These are phyloP conservation scores for Epinephelus cyanopodus DNA, from an alignment of 2,113 vertebrate species.

Conservation along the genomic window DNA sequence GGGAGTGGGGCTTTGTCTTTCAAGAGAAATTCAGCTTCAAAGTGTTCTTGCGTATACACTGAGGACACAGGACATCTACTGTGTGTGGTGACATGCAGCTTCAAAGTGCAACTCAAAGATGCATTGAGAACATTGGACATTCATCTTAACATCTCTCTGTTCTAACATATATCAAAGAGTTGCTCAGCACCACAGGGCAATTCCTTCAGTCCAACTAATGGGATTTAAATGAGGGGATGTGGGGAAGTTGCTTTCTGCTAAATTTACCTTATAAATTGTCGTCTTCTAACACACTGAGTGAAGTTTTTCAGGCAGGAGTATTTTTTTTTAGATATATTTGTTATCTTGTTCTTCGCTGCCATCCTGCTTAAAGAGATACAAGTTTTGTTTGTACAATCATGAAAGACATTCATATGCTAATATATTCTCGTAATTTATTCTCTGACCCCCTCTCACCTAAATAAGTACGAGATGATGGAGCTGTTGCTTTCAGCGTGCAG, in stretches of 20 bases:
- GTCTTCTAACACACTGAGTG: not conserved
- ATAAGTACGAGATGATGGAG: constrained; percentile 20
- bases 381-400: constrained; percentile 4
- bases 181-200: constrained; percentile 8
- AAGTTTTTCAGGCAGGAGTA: not conserved
- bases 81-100: constrained; percentile 45
- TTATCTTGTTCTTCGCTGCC: not conserved
- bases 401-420: constrained; percentile 5
- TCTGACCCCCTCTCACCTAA: not conserved
- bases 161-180: constrained; percentile 48
- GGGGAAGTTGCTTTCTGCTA: not conserved
- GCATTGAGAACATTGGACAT: constrained; percentile 41
- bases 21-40: constrained; percentile 56
- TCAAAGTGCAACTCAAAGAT: constrained; percentile 63
- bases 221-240: constrained; percentile 16
- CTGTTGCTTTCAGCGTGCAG: constrained; percentile 13
- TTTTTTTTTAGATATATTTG: not conserved
- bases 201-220: constrained; percentile 31
- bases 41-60: constrained; percentile 50
- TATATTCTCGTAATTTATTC: constrained; percentile 10
- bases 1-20: constrained; percentile 54
- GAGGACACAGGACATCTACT: constrained; percentile 51
- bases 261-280: not conserved
- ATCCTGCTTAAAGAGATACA: not conserved
- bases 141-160: constrained; percentile 41